Percentiles rank a stretch among this genome's conserved stretches.
phyloP scores from a whole-genome alignment of 2,797 vertebrate species.

The Notoglanidium macrostoma region DNA sequence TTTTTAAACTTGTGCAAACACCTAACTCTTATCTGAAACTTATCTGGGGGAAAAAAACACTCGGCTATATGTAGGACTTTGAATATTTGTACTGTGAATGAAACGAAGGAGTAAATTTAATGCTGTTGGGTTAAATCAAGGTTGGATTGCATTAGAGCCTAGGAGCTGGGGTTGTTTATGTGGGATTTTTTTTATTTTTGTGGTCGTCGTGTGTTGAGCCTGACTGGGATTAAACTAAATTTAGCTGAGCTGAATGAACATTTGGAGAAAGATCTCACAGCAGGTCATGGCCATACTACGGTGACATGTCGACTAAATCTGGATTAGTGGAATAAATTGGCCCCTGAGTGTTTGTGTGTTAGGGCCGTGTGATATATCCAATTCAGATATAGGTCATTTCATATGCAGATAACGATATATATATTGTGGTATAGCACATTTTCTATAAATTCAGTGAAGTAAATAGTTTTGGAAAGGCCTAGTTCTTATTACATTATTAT shows the following conservation, averaged over 20 bases:
- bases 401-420: too few species aligned
- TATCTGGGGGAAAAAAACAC: neutral
- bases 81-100: neutral
- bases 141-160: neutral
- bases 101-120: neutral
- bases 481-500: too few species aligned
- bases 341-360: too few species aligned
- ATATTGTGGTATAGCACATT: too few species aligned
- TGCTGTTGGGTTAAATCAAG: neutral
- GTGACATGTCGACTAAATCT: constrained; percentile 50
- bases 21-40: neutral
- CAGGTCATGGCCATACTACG: constrained; percentile 31
- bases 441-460: too few species aligned
- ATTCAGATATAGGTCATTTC: too few species aligned
- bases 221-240: neutral
- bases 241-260: neutral
- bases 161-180: neutral
- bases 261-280: neutral
- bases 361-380: too few species aligned
- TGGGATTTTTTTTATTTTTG: neutral
- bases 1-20: neutral
- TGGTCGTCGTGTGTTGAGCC: neutral
- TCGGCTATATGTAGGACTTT: neutral
- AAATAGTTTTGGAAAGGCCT: too few species aligned
- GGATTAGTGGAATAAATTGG: constrained; percentile 48